Evolutionary conservation across 2,797 vertebrate genomes (phyloP), one percentile per base, ranked within the genome.

Genomic region (Argyrosomus regius): DNA sequence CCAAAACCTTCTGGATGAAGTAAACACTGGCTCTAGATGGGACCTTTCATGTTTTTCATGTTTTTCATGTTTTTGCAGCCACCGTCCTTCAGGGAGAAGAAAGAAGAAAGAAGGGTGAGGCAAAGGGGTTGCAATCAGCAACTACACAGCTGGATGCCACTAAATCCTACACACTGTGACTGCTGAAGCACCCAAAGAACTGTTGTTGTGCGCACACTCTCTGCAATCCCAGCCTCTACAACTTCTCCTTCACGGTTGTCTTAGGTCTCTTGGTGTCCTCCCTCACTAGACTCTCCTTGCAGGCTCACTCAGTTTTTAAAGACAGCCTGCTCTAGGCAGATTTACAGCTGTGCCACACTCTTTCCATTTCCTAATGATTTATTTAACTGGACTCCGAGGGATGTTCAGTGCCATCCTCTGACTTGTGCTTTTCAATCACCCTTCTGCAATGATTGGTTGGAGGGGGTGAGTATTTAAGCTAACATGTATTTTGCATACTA

Each of bases 321-420:
- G n/a, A 31, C 12, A 2, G 24, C 12, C n/a, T 57, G 17, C 31
- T 50, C 5, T 1, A 16, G 59, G 74, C 69, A 58, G 45, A 58
- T 43, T 60, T 66, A 61, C 67, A 50, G 62, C 56, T 8, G 22
- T 53, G 28, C 28, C 39, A 24, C 3, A 48, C 28, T 76, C 28
- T 46, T 50, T 59, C 28, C n/a, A 35, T 64, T 71, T 41, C 39
- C 22, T 35, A 60, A 59, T 60, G 41, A 56, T 8, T 48, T 49
- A 72, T 81, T 56, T 49, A 43, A 67, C n/a, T 13, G 13, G 24
- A 63, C 13, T 66, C 43, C n/a, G 11, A 31, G 18, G 60, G 20
- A 18, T 60, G 57, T 71, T 59, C 18, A 11, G 39, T 46, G 50
- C 14, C 70, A 20, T 53, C 49, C 6, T 3, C 52, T 26, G 72